phyloP scores from a whole-genome alignment of 2,797 vertebrate genomes.

The Hoplostethus atlanticus region DNA sequence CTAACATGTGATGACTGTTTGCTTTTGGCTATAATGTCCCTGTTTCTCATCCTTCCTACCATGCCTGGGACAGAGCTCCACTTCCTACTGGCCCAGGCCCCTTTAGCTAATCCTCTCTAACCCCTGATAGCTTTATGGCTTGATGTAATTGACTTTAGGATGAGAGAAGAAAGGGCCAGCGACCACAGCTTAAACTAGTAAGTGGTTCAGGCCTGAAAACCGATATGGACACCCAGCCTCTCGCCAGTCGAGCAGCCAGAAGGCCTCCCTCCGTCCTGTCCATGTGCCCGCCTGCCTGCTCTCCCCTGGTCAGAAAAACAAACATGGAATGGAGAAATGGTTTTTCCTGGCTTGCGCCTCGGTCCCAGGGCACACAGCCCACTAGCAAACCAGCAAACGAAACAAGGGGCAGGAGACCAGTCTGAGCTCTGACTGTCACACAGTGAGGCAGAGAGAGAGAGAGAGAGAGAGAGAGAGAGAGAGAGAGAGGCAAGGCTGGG shows the following conservation, averaged over 20 bases:
- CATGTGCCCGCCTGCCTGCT: conserved; percentile 44
- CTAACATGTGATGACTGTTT: neutral
- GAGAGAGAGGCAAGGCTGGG: conserved; percentile 33
- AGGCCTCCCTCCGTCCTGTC: conserved; percentile 59
- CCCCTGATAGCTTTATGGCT: conserved; percentile 77
- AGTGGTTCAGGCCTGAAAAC: conserved; percentile 77
- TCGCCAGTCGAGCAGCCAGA: conserved; percentile 68
- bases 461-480: conserved; percentile 1
- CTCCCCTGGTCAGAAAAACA: conserved; percentile 80
- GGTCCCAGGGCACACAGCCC: conserved; percentile 67
- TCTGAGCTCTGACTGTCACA: conserved; percentile 67
- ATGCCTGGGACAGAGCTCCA: conserved; percentile 45
- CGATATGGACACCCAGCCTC: conserved; percentile 53
- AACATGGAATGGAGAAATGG: conserved; percentile 70
- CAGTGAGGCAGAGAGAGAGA: conserved; percentile 4
- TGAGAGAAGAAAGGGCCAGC: conserved; percentile 69
- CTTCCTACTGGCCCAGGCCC: conserved; percentile 47
- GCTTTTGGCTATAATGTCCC: neutral
- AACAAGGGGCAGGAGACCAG: conserved; percentile 60
- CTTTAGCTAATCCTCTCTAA: conserved; percentile 72
- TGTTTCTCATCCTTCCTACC: conserved; percentile 12
- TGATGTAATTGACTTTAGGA: conserved; percentile 75
- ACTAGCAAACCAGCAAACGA: conserved; percentile 63
- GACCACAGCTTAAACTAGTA: conserved; percentile 78
- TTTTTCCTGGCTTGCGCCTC: conserved; percentile 81